A percentile compares a stretch with the other conserved stretches of the same genome.
Conservation (phyloP, 2,113 vertebrate species). For the Nibea albiflora region DNA sequence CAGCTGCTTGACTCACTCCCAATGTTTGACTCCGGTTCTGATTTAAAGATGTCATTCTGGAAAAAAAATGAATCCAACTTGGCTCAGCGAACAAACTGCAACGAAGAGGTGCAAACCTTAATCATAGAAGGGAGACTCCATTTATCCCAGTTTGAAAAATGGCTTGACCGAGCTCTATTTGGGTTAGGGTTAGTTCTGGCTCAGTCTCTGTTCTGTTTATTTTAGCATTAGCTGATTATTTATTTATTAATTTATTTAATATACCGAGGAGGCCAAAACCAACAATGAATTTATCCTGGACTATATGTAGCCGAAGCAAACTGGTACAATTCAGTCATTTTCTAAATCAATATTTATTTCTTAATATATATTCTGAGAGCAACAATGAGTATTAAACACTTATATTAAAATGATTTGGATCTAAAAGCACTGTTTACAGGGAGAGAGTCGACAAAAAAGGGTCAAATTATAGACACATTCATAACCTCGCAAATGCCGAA, state of each 20-base stretch:
- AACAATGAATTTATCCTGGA: neutral
- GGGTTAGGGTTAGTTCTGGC: too few relatives aligned
- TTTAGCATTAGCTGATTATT: neutral
- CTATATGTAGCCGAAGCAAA: too few relatives aligned
- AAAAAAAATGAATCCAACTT: slow-evolving; percentile 1
- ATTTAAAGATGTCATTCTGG: slow-evolving; percentile 13
- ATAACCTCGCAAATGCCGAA: too few relatives aligned
- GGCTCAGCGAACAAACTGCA: neutral
- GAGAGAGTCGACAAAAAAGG: too few relatives aligned
- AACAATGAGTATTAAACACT: too few relatives aligned
- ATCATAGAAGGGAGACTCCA: neutral
- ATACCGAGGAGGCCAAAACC: neutral
- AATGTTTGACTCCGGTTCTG: slow-evolving; percentile 4
- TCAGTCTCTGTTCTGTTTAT: neutral
- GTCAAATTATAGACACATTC: too few relatives aligned
- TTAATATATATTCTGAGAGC: too few relatives aligned
- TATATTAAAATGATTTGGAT: too few relatives aligned
- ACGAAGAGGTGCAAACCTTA: neutral
- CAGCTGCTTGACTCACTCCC: slow-evolving; percentile 50
- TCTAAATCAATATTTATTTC: too few relatives aligned
- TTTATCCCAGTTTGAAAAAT: slow-evolving; percentile 14
- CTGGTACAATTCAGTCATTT: too few relatives aligned
- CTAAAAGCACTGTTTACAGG: too few relatives aligned
- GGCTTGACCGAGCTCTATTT: neutral
- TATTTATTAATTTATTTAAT: too few relatives aligned